Percentiles rank a stretch among this genome's conserved stretches.
phyloP scores from a whole-genome alignment of 2,113 vertebrate species.

The Mellivora capensis region DNA sequence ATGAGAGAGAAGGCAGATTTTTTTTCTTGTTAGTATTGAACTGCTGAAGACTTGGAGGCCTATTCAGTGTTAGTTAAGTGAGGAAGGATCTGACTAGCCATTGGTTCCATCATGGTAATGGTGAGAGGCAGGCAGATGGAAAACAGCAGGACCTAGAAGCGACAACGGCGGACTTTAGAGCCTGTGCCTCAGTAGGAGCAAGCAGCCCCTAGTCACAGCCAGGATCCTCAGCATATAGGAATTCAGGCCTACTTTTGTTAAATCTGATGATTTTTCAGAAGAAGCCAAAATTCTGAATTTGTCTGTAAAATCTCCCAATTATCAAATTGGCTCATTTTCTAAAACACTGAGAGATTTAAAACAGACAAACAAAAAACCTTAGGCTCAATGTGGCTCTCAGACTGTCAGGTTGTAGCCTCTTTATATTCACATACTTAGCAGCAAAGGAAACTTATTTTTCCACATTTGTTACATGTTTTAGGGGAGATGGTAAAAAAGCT shows the following conservation, averaged over 20 bases:
- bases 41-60: background rate
- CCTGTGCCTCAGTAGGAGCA: background rate
- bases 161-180: background rate
- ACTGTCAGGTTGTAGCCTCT: background rate
- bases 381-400: background rate
- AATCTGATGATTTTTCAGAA: background rate
- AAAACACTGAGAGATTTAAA: background rate
- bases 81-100: background rate
- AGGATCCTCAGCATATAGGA: background rate
- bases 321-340: background rate
- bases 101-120: background rate
- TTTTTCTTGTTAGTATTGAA: background rate
- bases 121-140: background rate
- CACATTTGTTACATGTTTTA: background rate
- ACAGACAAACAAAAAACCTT: background rate
- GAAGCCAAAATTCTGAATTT: background rate
- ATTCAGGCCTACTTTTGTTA: background rate
- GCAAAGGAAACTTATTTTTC: background rate
- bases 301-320: background rate
- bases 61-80: background rate
- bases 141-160: background rate
- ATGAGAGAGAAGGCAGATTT: constrained; percentile 11
- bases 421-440: background rate
- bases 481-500: background rate
- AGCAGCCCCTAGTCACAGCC: background rate